Conservation (phyloP, 2,797 vertebrate genomes). For the Muraenolepis orangiensis region DNA sequence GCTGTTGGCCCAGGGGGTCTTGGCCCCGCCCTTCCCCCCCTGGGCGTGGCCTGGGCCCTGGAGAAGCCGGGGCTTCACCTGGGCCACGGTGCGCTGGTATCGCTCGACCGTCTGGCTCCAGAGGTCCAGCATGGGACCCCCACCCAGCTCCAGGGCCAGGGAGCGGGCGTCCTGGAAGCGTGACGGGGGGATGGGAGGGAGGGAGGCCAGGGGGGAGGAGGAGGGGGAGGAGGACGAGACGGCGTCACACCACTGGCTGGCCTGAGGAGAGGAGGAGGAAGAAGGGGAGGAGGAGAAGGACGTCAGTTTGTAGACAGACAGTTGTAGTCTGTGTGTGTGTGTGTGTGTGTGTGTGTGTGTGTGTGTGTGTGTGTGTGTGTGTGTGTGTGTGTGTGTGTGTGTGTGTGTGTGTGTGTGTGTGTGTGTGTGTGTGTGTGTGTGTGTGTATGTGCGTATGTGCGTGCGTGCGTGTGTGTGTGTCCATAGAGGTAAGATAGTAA, state of each 20-base stretch:
- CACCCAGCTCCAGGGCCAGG: constrained; percentile 80
- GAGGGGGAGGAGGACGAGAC: constrained; percentile 63
- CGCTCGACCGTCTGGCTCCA: constrained; percentile 78
- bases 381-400: too few species aligned
- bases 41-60: constrained; percentile 49
- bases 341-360: background rate
- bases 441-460: too few species aligned
- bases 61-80: constrained; percentile 70
- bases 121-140: constrained; percentile 71
- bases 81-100: constrained; percentile 73
- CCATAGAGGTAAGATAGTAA: too few species aligned
- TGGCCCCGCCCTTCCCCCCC: constrained; percentile 45
- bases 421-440: too few species aligned
- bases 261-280: constrained; percentile 46
- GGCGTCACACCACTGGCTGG: constrained; percentile 75
- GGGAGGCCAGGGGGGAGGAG: constrained; percentile 71
- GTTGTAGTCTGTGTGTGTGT: background rate
- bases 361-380: too few species aligned
- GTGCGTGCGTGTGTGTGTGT: too few species aligned
- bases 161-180: constrained; percentile 84
- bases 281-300: background rate
- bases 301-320: background rate
- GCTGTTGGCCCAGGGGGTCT: constrained; percentile 73
- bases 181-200: constrained; percentile 79
- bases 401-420: too few species aligned